phyloP scores from a whole-genome alignment of 1,140 invertebrate species.

The Diorhabda carinulata region DNA sequence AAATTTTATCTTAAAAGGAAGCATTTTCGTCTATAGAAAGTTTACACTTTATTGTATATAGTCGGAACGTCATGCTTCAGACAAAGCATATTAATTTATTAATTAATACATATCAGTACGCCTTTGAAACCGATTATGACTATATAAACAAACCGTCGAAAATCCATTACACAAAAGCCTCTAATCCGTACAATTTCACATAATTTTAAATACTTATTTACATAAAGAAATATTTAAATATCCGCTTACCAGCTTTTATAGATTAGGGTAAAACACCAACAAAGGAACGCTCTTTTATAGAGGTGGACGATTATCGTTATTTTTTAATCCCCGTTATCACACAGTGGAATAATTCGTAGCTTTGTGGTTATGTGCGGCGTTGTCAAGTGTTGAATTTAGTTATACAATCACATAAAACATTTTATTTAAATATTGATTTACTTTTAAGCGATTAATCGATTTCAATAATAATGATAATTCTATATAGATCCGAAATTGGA shows the following conservation, averaged over 20 bases:
- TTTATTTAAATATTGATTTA: no score
- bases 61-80: not conserved
- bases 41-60: no score
- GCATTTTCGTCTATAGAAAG: no score
- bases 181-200: not conserved
- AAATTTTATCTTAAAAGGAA: no score
- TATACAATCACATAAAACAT: no score
- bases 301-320: not conserved
- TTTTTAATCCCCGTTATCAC: no score
- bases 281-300: not conserved
- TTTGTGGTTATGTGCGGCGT: no score
- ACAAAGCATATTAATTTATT: not conserved
- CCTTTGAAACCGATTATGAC: not conserved
- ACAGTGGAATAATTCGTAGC: no score
- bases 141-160: not conserved
- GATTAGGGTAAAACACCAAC: not conserved
- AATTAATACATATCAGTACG: not conserved
- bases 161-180: not conserved
- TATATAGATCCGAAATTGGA: no score
- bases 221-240: not conserved
- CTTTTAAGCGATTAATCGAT: no score
- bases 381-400: no score
- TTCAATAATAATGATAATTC: no score
- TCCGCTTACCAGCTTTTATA: not conserved
- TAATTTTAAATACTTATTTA: not conserved